phyloP scores from a whole-genome alignment of 2,888 invertebrate genomes.

The Laothoe populi region DNA sequence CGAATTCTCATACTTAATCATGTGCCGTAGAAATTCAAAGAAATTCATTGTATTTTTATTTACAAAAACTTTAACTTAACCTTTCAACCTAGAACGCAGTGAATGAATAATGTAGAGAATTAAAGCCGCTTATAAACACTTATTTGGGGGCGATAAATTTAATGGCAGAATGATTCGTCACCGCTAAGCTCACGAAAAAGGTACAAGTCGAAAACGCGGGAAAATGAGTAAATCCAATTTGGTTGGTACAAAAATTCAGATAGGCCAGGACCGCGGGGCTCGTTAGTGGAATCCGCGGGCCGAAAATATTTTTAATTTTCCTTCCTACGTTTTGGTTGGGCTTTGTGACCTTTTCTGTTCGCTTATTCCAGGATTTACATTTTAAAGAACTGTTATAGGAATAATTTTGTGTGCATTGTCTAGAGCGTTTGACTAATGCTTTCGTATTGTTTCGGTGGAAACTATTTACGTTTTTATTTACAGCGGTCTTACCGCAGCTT shows the following conservation, averaged over 20 bases:
- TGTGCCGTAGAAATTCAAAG: not conserved
- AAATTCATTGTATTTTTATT: not conserved
- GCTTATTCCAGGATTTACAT: slow-evolving; percentile 22
- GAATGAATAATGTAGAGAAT: not conserved
- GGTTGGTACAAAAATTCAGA: slow-evolving; percentile 28
- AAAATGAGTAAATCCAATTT: slow-evolving; percentile 28
- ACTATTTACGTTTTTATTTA: not conserved
- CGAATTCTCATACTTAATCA: not conserved
- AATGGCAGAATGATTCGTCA: slow-evolving; percentile 24
- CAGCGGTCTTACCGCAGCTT: not conserved
- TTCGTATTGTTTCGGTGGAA: not conserved
- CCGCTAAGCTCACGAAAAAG: slow-evolving; percentile 25
- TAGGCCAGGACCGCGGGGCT: slow-evolving; percentile 26
- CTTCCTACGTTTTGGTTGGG: slow-evolving; percentile 60
- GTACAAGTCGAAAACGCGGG: slow-evolving; percentile 23
- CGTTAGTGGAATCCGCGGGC: slow-evolving; percentile 30
- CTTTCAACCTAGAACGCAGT: not conserved
- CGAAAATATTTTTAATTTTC: slow-evolving; percentile 70
- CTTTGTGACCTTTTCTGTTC: slow-evolving; percentile 53
- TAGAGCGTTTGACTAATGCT: slow-evolving; percentile 22
- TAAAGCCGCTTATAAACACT: slow-evolving; percentile 26
- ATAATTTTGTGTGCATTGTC: slow-evolving; percentile 21
- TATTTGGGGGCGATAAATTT: slow-evolving; percentile 19
- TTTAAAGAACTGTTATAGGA: slow-evolving; percentile 22
- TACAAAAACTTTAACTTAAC: not conserved